phyloP scores from a whole-genome alignment of 2,888 invertebrate genomes.

The Perizoma flavofasciatum region DNA sequence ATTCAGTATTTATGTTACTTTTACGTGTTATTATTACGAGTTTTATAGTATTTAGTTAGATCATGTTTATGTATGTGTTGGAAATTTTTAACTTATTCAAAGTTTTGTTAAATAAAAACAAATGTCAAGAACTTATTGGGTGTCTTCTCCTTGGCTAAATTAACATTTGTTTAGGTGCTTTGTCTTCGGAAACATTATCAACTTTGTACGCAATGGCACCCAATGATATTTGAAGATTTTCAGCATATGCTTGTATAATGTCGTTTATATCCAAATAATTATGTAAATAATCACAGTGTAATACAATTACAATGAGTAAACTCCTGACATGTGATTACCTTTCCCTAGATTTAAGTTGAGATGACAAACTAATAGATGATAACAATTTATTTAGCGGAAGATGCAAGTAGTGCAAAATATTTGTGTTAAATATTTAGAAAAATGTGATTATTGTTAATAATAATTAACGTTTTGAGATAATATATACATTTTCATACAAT shows the following conservation, averaged over 20 bases:
- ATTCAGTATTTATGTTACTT: slow-evolving; percentile 2
- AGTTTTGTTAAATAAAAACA: too few species aligned
- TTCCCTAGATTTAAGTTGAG: slow-evolving; percentile 33
- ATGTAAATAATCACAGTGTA: slow-evolving; percentile 49
- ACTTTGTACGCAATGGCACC: background rate
- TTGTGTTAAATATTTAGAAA: slow-evolving; percentile 58
- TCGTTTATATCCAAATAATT: slow-evolving; percentile 7
- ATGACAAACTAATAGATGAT: slow-evolving; percentile 36
- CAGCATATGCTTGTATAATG: slow-evolving; percentile 10
- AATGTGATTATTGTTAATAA: slow-evolving; percentile 75
- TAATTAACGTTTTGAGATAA: slow-evolving; percentile 70
- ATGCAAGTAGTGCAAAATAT: slow-evolving; percentile 61
- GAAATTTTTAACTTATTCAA: too few species aligned
- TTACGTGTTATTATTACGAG: background rate
- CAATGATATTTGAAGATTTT: slow-evolving; percentile 1
- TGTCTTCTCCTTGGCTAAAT: too few species aligned
- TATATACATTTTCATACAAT: slow-evolving; percentile 58
- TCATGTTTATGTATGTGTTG: too few species aligned
- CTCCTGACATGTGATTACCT: slow-evolving; percentile 35
- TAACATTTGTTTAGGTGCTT: background rate
- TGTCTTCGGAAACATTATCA: background rate
- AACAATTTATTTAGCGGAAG: slow-evolving; percentile 37
- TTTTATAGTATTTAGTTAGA: too few species aligned
- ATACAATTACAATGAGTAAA: slow-evolving; percentile 28
- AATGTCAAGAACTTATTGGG: too few species aligned